Evolutionary conservation across 2,113 vertebrate species (phyloP), one percentile per base, ranked within the genome.

Genomic region (Psilopsiagon aurifrons): DNA sequence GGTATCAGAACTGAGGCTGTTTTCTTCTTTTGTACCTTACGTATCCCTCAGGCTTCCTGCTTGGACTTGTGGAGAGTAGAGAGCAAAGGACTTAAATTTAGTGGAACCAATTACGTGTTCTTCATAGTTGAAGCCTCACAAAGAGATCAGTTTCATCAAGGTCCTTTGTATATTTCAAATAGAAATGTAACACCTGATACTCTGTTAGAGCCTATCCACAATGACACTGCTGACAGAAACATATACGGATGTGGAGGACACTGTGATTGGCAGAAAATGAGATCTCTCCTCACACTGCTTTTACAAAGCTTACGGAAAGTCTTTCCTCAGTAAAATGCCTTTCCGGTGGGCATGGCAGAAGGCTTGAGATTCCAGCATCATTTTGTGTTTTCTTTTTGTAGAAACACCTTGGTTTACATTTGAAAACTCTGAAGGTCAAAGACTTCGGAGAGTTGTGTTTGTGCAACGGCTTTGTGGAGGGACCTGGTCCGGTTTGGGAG

Each of bases 171-270:
- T 62, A 55, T 82, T 71, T 70, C 54, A 88, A 92, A 66, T 13
- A 88, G 79, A 86, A 86, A 41, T 46, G 35, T 69, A 88, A 52
- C 37, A 75, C 49, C 51, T 77, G 85, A 83, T 93, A 55, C 7
- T 54, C 52, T 63, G 69, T 71, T 28, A 44, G 49, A 87, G 60
- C 64, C 63, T 86, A 5, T 41, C 79, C 49, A 4, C 73, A 17
- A 31, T 47, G 57, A 44, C 59, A 3, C 25, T 49, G 71, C 64
- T 89, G 91, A 75, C 18, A 8, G 51, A 71, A 83, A 29, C 51
- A 2, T 9, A 33, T 13, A 4, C 0, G 5, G 60, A 9, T 67
- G 62, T 39, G 7, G n/a, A 89, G 47, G 47, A 31, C 17, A 2
- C 43, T n/a, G 41, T 16, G 6, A 27, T 1, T 2, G 11, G 37